Conservation (phyloP, 2,888 invertebrate genomes). For the Mesodorylaimus sp. region DNA sequence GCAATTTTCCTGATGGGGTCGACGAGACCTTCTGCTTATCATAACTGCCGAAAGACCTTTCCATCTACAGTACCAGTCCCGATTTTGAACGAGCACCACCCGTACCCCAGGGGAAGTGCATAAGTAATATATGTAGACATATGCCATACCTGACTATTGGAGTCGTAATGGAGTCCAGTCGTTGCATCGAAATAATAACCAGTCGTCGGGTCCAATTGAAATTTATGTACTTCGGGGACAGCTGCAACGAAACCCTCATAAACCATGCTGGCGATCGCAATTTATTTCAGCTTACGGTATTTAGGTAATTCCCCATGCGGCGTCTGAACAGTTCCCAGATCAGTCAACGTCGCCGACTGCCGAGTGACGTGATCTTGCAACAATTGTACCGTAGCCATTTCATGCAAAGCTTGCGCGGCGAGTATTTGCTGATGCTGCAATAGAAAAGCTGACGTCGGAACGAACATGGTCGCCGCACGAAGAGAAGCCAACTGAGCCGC, state of each 20-base stretch:
- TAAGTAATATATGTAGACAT: too few relatives aligned
- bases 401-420: slow-evolving; percentile 5
- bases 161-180: slow-evolving; percentile 87
- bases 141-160: slow-evolving; percentile 56
- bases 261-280: slow-evolving; percentile 15
- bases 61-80: too few relatives aligned
- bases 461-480: slow-evolving; percentile 1
- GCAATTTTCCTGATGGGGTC: too few relatives aligned
- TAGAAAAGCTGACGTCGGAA: neutral
- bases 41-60: too few relatives aligned
- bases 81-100: too few relatives aligned
- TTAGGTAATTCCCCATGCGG: slow-evolving; percentile 11
- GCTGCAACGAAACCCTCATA: slow-evolving; percentile 17
- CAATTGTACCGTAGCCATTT: slow-evolving; percentile 8
- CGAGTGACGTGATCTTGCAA: slow-evolving; percentile 17
- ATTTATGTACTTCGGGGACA: slow-evolving; percentile 66
- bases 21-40: too few relatives aligned
- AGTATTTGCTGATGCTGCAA: slow-evolving; percentile 11
- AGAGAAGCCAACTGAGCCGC: slow-evolving; percentile 23
- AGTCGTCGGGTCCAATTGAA: slow-evolving; percentile 78
- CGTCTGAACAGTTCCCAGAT: slow-evolving; percentile 17
- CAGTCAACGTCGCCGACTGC: slow-evolving; percentile 13
- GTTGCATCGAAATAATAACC: slow-evolving; percentile 86
- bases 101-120: too few relatives aligned
- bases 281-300: slow-evolving; percentile 11